Conservation (phyloP, 2,888 invertebrate genomes). For the Chelonus formosanus region DNA sequence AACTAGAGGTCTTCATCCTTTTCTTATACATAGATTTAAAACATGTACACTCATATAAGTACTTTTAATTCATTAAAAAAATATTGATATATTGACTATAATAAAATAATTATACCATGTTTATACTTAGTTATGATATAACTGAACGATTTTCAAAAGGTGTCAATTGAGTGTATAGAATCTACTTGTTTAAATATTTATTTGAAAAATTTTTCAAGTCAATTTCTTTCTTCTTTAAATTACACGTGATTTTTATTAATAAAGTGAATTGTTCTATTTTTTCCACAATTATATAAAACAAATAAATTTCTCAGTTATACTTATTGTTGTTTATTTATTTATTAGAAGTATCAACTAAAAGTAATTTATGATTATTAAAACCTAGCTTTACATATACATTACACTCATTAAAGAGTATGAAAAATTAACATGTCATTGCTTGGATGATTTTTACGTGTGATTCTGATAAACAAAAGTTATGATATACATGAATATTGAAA, state of each 20-base stretch:
- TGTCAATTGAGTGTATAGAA: conserved; percentile 12
- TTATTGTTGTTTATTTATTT: conserved; percentile 43
- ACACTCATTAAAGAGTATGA: conserved; percentile 37
- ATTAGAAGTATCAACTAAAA: conserved; percentile 43
- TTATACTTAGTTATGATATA: no score
- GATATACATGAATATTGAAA: conserved; percentile 1
- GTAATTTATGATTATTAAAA: conserved; percentile 49
- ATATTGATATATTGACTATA: conserved; percentile 51
- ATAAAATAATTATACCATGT: conserved; percentile 42
- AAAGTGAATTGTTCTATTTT: conserved; percentile 44
- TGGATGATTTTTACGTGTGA: conserved; percentile 15
- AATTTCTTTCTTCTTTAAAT: conserved; percentile 25
- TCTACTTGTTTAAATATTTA: conserved; percentile 2
- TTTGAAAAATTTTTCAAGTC: not conserved
- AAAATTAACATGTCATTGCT: conserved; percentile 13
- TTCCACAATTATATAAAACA: conserved; percentile 44
- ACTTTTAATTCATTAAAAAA: conserved; percentile 45
- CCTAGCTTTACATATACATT: conserved; percentile 49
- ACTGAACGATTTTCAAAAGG: conserved; percentile 5
- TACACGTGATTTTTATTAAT: conserved; percentile 37
- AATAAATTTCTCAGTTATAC: conserved; percentile 39
- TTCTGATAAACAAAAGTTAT: conserved; percentile 17
- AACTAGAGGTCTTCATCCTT: conserved; percentile 64
- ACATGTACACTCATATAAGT: conserved; percentile 49
- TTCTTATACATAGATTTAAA: conserved; percentile 51